Base-by-base conservation (phyloP, 2,113 vertebrate genomes). In the Muscicapa adusta region DNA sequence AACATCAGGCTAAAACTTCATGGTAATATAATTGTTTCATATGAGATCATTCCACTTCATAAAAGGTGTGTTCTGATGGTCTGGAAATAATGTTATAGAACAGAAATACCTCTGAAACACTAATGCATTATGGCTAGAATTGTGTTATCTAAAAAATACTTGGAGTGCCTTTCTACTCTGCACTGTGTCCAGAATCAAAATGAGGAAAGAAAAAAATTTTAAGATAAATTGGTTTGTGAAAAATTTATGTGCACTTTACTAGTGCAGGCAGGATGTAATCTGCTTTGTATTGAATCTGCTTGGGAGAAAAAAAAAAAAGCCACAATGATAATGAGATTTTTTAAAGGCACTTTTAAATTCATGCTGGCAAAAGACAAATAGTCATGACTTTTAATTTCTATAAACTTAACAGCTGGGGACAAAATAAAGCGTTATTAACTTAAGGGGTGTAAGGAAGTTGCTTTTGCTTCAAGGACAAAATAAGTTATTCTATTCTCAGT, bases 181-280 rank as follows among this genome's bases (percentile, higher is more conserved):
- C 66, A 85, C 72, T 97, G 86, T 92, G 97, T 97, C 95, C 94
- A 96, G 97, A 97, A 90, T 97, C 84, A 97, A 93, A 97, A 97
- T 96, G 90, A 98, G 76, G 83, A 97, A 95, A 96, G 97, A 97
- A 96, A 97, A 97, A 97, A 93, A 94, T 94, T 97, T 97, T 97
- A 95, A 97, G 97, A 98, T 98, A 98, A 98, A 98, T 98, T 98
- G 96, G 97, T 97, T 98, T 98, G 97, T 98, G 97, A 98, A 98
- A 98, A 98, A 98, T 98, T 98, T 97, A 98, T 98, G 97, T 98
- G 95, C 93, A 97, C 97, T 98, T 97, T 96, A 97, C 89, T 96
- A 91, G 94, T 92, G 92, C 84, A 97, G 96, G 97, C 96, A 97
- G 97, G 95, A 97, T 98, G 97, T 98, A 97, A 98, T 98, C 96